A percentile compares a stretch with the other conserved stretches of the same genome.
Conservation (phyloP, 2,113 vertebrate genomes). For the Azemiops feae region DNA sequence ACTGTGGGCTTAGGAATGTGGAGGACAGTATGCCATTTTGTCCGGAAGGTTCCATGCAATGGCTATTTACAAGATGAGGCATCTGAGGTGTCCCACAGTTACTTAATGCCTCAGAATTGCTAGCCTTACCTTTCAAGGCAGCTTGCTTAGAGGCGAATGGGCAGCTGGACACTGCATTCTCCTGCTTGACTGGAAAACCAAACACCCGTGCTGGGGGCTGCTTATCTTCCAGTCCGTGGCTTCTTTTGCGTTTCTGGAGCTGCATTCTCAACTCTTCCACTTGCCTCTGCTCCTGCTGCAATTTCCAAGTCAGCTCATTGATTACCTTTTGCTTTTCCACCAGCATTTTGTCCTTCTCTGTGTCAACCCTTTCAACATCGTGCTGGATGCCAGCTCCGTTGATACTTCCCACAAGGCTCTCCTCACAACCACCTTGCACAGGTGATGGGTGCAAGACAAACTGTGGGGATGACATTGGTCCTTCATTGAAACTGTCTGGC, state of each 20-base stretch:
- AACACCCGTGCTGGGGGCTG: constrained; percentile 71
- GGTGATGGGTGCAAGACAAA: constrained; percentile 84
- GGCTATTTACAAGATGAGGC: constrained; percentile 66
- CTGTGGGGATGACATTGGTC: constrained; percentile 86
- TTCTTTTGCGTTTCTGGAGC: constrained; percentile 88
- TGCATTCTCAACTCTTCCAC: constrained; percentile 94
- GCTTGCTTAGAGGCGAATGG: constrained; percentile 82
- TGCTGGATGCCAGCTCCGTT: constrained; percentile 67
- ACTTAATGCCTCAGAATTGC: constrained; percentile 71
- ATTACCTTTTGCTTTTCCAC: constrained; percentile 99
- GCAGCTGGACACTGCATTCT: constrained; percentile 84
- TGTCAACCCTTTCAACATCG: constrained; percentile 80
- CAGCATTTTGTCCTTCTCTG: constrained; percentile 97
- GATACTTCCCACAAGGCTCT: constrained; percentile 74
- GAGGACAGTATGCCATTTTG: constrained; percentile 77
- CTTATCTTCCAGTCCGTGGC: constrained; percentile 70
- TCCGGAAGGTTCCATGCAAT: constrained; percentile 72
- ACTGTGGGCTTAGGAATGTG: constrained; percentile 92
- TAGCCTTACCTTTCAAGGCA: constrained; percentile 53
- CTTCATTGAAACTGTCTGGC: constrained; percentile 90
- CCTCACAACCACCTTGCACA: constrained; percentile 74
- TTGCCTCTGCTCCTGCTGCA: constrained; percentile 93
- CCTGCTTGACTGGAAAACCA: constrained; percentile 87
- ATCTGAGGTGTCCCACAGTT: constrained; percentile 68
- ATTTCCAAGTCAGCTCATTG: constrained; percentile 95